phyloP scores from a whole-genome alignment of 2,888 invertebrate species.

The Nasonia oneida region DNA sequence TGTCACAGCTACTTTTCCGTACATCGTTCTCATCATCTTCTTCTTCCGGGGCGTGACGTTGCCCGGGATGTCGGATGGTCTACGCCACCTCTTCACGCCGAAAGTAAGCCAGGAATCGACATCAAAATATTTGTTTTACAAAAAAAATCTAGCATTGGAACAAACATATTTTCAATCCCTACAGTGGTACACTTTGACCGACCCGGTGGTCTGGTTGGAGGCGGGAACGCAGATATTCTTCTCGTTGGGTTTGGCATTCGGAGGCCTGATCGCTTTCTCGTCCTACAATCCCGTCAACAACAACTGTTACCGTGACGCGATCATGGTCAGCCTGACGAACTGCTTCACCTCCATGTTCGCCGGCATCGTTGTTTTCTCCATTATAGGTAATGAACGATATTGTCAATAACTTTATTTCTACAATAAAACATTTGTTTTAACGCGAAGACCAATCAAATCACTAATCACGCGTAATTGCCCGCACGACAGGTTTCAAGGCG shows the following conservation, averaged over 20 bases:
- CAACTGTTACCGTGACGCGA: conserved; percentile 96
- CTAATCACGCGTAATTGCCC: conserved; percentile 17
- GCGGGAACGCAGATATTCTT: conserved; percentile 99
- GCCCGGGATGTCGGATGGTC: conserved; percentile 92
- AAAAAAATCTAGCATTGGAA: too few species aligned
- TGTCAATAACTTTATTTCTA: too few species aligned
- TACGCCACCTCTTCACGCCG: conserved; percentile 94
- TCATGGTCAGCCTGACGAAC: conserved; percentile 95
- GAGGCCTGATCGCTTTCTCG: conserved; percentile 96
- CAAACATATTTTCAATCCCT: conserved; percentile 60
- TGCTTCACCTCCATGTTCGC: conserved; percentile 98
- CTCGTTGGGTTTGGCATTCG: conserved; percentile 96
- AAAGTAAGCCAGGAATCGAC: conserved; percentile 80
- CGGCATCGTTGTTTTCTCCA: conserved; percentile 96
- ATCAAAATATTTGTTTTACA: not conserved
- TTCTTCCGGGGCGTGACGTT: conserved; percentile 96
- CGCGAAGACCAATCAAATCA: not conserved
- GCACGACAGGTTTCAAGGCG: conserved; percentile 88
- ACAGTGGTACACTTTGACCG: conserved; percentile 92
- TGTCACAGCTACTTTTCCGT: conserved; percentile 97
- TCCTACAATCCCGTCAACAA: conserved; percentile 98
- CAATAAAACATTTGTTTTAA: too few species aligned
- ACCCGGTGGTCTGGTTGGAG: conserved; percentile 98
- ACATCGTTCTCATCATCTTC: conserved; percentile 96
- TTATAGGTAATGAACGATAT: conserved; percentile 84